Percentiles rank a stretch among this genome's conserved stretches.
Evolutionary conservation across 2,797 vertebrate species (phyloP).

Genomic region (Iguana delicatissima): DNA sequence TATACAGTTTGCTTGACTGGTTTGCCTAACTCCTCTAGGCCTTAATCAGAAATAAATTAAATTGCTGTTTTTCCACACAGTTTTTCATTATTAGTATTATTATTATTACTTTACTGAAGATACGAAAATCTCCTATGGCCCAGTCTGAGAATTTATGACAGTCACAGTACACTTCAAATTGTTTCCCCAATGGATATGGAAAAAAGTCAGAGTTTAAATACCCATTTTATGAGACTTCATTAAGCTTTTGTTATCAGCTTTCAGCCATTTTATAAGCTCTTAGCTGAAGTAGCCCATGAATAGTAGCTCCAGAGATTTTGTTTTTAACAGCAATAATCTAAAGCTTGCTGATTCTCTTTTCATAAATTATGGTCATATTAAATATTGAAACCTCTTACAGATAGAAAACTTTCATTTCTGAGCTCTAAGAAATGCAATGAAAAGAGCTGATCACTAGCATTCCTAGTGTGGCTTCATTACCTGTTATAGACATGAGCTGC

Average conservation of each 20-base stretch:
- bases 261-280: slow-evolving; percentile 38
- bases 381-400: slow-evolving; percentile 28
- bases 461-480: slow-evolving; percentile 36
- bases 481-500: slow-evolving; percentile 41
- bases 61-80: not conserved
- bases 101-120: slow-evolving; percentile 21
- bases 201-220: slow-evolving; percentile 31
- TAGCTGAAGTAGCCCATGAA: slow-evolving; percentile 29
- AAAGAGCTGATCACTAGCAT: not conserved
- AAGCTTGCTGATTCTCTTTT: slow-evolving; percentile 34
- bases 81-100: not conserved
- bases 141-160: not conserved
- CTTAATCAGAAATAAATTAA: not conserved
- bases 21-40: accelerated
- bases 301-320: slow-evolving; percentile 19
- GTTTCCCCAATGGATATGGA: slow-evolving; percentile 4
- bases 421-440: slow-evolving; percentile 7
- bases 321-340: slow-evolving; percentile 18
- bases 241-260: slow-evolving; percentile 39
- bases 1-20: not conserved
- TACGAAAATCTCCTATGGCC: not conserved
- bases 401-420: slow-evolving; percentile 16
- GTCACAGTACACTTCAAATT: slow-evolving; percentile 15
- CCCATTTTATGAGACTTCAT: slow-evolving; percentile 23
- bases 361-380: slow-evolving; percentile 25